A percentile compares a stretch with the other conserved stretches of the same genome.
Evolutionary conservation across 2,888 invertebrate genomes (phyloP).

Genomic region (Netelia inedita): DNA sequence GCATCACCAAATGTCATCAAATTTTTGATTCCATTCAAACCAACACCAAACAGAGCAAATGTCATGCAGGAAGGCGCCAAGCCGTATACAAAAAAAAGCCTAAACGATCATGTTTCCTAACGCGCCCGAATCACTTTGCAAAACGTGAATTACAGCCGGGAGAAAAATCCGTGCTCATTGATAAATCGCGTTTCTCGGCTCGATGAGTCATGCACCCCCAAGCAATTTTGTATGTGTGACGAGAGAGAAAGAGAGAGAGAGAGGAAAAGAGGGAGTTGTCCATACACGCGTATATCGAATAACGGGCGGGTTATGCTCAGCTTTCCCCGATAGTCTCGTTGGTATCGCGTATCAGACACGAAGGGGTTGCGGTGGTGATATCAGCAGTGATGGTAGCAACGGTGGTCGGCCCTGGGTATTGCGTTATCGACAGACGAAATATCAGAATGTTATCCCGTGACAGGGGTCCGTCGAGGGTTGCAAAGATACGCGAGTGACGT

Average conservation of each 20-base stretch:
- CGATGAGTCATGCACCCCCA: slow-evolving; percentile 41
- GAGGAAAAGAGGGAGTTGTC: slow-evolving; percentile 16
- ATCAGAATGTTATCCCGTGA: slow-evolving; percentile 68
- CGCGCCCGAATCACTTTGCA: slow-evolving; percentile 22
- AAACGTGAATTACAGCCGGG: slow-evolving; percentile 3
- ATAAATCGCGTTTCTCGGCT: slow-evolving; percentile 57
- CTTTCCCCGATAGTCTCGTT: slow-evolving; percentile 33
- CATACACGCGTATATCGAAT: slow-evolving; percentile 44
- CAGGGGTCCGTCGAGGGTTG: slow-evolving; percentile 61
- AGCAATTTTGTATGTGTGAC: slow-evolving; percentile 53
- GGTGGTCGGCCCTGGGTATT: slow-evolving; percentile 52
- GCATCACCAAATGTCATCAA: background rate
- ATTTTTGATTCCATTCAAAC: background rate
- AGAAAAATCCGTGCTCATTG: slow-evolving; percentile 31
- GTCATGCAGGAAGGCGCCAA: background rate
- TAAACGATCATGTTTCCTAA: background rate
- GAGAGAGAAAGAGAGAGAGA: slow-evolving; percentile 29
- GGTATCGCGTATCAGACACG: background rate
- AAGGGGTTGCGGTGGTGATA: slow-evolving; percentile 36
- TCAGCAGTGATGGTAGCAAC: slow-evolving; percentile 47
- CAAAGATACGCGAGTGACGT: slow-evolving; percentile 71
- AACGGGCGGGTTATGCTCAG: slow-evolving; percentile 27
- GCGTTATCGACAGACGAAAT: slow-evolving; percentile 67
- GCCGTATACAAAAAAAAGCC: background rate
- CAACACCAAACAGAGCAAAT: too few relatives aligned